Evolutionary conservation across 1,140 invertebrate species (phyloP), one percentile per base, ranked within the genome.

Genomic region (Marisa cornuarietis): DNA sequence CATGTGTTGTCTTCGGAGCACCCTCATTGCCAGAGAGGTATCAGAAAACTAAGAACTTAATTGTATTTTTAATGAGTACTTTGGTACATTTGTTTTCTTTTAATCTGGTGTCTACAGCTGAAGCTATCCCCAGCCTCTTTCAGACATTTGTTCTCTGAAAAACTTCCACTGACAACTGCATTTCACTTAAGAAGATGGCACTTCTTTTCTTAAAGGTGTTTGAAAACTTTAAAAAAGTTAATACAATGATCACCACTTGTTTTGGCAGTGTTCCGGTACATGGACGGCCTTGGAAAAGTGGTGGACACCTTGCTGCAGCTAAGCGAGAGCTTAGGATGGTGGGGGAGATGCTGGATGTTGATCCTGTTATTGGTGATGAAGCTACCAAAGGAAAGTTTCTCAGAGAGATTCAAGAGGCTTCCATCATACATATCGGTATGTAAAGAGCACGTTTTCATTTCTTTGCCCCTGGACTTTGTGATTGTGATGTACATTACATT

Each of bases 401-500:
- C 49, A 62, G 84, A 49, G 84, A 87, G 49, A 76, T 88, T 18
- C 75, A 82, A 26, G 81, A 81, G 22, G 85, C 89, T 20, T 81
- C 88, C 52, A 80, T 90, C 52, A 79, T 90, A 51, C 88, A 90
- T 76, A 87, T 90, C 74, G 87, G 88, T 90, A 81, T 79, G 9
- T 54, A 51, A 49, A 20, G 16, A 49, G 16, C 22, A 51, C 3
- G 62, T 26, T n/a, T 76, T 49, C 16, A 1, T 65, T 42, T 42
- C 31, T 42, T 42, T 42, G 31, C 31, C 31, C 31, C 31, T 42
- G 31, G 31, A 42, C 31, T 6, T n/a, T n/a, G n/a, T n/a, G n/a
- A n/a, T n/a, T n/a, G 52, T 14, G 8, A 54, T 8, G 52, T 14
- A 58, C 54, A 5, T 58, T 4, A 42, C 8, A 58, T 58, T 0